These are phyloP conservation scores for Alviniconcha marisindica DNA, from an alignment of 1,140 invertebrate species.

Conservation along the genomic window DNA sequence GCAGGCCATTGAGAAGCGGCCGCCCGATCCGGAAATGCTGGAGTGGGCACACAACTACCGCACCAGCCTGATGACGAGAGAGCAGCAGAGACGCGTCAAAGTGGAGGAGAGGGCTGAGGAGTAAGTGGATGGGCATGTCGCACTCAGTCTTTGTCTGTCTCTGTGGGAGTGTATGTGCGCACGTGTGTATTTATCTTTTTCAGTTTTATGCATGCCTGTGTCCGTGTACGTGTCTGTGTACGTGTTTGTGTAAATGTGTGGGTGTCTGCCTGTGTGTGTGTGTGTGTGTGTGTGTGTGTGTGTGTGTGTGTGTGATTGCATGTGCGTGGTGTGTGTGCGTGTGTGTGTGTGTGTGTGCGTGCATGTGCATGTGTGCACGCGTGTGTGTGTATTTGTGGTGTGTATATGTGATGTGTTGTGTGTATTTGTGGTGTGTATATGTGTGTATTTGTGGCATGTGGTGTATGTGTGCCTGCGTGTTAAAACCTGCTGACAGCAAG, in stretches of 20 bases:
- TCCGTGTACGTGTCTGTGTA: no score
- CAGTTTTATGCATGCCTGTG: no score
- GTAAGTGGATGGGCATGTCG: conserved; percentile 48
- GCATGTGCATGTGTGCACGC: background rate
- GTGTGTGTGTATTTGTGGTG: background rate
- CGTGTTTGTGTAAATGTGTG: no score
- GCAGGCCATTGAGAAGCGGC: conserved; percentile 58
- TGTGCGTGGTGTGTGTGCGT: background rate
- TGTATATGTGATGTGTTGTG: background rate
- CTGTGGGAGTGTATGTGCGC: no score
- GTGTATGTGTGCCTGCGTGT: no score
- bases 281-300: no score
- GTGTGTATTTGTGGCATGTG: background rate
- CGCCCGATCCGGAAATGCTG: conserved; percentile 53
- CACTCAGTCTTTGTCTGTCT: no score
- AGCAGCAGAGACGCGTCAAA: conserved; percentile 57
- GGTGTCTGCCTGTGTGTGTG: no score
- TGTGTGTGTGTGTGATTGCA: no score
- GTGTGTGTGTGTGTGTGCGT: background rate
- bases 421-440: background rate
- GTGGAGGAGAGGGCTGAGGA: conserved; percentile 54
- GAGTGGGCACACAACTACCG: conserved; percentile 64
- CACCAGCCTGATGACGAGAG: conserved; percentile 48
- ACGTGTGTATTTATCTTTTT: no score
- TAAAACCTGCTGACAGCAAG: no score